Percentiles rank a stretch among this genome's conserved stretches.
phyloP scores from a whole-genome alignment of 2,113 vertebrate species.

The Cyphomyrus discorhynchus region DNA sequence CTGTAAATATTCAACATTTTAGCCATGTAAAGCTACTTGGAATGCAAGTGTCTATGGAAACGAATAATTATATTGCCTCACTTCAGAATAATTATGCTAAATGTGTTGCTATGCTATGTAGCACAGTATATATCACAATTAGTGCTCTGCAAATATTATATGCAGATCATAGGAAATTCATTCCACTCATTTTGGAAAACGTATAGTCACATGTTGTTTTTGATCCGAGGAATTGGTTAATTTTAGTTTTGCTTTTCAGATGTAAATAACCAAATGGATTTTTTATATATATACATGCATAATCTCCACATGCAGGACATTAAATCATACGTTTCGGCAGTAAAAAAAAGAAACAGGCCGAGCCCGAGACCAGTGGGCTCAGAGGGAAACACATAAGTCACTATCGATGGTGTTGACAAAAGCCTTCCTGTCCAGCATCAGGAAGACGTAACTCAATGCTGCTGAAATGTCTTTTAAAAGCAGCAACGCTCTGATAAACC shows the following conservation, averaged over 20 bases:
- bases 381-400: neutral
- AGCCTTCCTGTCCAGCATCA: conserved; percentile 6
- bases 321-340: neutral
- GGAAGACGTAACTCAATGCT: conserved; percentile 9
- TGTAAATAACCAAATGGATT: neutral
- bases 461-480: neutral
- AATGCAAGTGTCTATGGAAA: neutral
- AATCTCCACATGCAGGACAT: neutral
- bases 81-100: conserved; percentile 3
- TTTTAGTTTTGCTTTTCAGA: neutral
- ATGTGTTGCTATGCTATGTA: conserved; percentile 3
- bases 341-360: neutral
- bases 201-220: neutral
- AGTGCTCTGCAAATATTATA: neutral
- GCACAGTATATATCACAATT: neutral
- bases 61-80: neutral
- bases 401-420: conserved; percentile 9
- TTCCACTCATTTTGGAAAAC: neutral
- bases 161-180: neutral
- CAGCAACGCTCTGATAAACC: conserved; percentile 9
- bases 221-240: neutral
- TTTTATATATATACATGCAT: neutral
- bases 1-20: neutral
- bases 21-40: neutral
- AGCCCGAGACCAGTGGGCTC: neutral